Evolutionary conservation across 1,140 invertebrate genomes (phyloP).

Genomic region (Bombus picipes): DNA sequence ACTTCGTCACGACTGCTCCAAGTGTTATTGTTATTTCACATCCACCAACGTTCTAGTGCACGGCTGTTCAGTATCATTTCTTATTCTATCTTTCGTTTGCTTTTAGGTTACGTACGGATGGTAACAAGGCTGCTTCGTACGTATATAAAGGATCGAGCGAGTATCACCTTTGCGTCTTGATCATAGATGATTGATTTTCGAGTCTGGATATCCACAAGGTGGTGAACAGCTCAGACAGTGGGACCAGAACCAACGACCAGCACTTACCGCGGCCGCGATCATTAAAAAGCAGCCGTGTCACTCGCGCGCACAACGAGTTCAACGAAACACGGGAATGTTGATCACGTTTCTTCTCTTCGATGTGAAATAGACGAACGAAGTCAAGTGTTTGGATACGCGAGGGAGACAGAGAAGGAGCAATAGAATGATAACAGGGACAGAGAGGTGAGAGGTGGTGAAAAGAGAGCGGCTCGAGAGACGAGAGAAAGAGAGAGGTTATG

Average conservation of each 20-base stretch:
- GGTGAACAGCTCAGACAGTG: neutral
- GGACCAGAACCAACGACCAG: constrained; percentile 12
- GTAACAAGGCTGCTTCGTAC: neutral
- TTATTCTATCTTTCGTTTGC: neutral
- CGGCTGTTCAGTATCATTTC: neutral
- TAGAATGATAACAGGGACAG: constrained; percentile 22
- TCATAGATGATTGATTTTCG: neutral
- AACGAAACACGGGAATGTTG: constrained; percentile 54
- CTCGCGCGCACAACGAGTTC: constrained; percentile 41
- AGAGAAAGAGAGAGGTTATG: constrained; percentile 46
- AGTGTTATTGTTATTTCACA: constrained; percentile 1
- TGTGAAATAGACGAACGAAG: constrained; percentile 40
- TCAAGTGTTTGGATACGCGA: neutral
- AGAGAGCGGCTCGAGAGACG: constrained; percentile 25
- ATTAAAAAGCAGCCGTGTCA: constrained; percentile 47
- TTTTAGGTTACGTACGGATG: neutral
- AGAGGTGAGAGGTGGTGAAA: constrained; percentile 23
- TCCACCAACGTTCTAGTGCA: constrained; percentile 13
- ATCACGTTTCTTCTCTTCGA: constrained; percentile 53
- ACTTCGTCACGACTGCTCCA: neutral
- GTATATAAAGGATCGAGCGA: neutral
- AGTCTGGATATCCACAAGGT: constrained; percentile 6
- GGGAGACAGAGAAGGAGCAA: constrained; percentile 26
- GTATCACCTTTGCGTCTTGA: neutral
- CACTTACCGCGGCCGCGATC: constrained; percentile 20